Percentiles rank a stretch among this genome's conserved stretches.
phyloP scores from a whole-genome alignment of 2,888 invertebrate genomes.

The Leistus spinibarbis region DNA sequence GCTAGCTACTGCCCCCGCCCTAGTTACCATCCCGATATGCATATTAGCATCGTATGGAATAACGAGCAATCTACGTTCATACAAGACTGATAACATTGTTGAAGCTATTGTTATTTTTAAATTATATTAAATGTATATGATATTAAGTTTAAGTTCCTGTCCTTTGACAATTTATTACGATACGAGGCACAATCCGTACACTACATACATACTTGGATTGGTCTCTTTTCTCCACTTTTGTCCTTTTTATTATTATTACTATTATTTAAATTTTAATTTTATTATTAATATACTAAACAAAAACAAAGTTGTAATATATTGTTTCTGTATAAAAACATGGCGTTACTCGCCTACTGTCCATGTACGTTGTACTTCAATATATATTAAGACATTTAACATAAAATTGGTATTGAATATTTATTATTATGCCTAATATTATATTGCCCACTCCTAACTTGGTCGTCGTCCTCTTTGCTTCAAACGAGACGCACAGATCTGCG shows the following conservation, averaged over 20 bases:
- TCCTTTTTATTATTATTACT: slow-evolving; percentile 29
- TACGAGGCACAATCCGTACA: slow-evolving; percentile 33
- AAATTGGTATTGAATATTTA: slow-evolving; percentile 3
- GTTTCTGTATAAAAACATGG: slow-evolving; percentile 35
- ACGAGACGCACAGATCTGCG: neutral
- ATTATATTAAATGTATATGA: slow-evolving; percentile 52
- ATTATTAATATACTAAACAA: slow-evolving; percentile 23
- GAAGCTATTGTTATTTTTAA: slow-evolving; percentile 54
- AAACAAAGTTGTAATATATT: slow-evolving; percentile 38
- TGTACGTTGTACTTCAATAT: slow-evolving; percentile 39
- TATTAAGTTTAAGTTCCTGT: slow-evolving; percentile 53
- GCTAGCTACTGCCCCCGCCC: slow-evolving; percentile 38
- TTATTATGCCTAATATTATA: neutral
- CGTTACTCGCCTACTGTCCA: slow-evolving; percentile 30
- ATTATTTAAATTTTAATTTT: slow-evolving; percentile 30
- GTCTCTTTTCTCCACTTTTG: slow-evolving; percentile 30
- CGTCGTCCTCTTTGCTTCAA: neutral
- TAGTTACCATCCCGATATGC: slow-evolving; percentile 37
- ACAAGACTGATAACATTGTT: slow-evolving; percentile 40
- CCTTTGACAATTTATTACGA: slow-evolving; percentile 31
- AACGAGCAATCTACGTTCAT: slow-evolving; percentile 35
- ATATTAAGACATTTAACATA: slow-evolving; percentile 39
- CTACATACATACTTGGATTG: slow-evolving; percentile 30
- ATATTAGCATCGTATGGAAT: slow-evolving; percentile 33
- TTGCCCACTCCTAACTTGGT: neutral